Evolutionary conservation across 2,113 vertebrate species (phyloP), one percentile per base, ranked within the genome.

Genomic region (Stegastes partitus): DNA sequence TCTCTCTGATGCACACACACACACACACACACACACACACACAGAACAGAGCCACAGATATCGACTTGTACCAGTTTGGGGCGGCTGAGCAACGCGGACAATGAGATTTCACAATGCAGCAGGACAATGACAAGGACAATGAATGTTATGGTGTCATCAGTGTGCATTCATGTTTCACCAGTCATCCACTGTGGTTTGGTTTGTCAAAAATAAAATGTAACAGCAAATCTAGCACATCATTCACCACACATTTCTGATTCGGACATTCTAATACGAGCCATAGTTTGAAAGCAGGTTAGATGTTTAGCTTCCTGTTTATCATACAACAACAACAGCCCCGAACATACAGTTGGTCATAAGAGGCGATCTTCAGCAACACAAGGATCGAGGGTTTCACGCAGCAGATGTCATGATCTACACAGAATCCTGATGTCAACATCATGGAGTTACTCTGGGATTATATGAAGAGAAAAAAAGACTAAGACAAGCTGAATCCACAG

Each of bases 91-190:
- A 58, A 22, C 45, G 10, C 53, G 51, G 63, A 81, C 77, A 77
- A 77, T 68, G 63, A 82, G 65, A 59, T 57, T 56, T 83, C 26
- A 67, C 62, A 87, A 68, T 66, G 45, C 15, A 61, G 47, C 2
- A 55, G 63, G 54, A 87, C 68, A 74, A 76, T 65, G 63, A 61
- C 51, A 45, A 70, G 75, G 53, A 78, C 56, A 69, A n/a, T 82
- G 65, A 76, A 76, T 31, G 54, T 68, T 71, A 66, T 72, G 53
- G 72, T 81, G 79, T 77, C 83, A 79, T 74, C 72, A 54, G 63
- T 50, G 55, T 56, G 15, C 15, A n/a, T 70, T 84, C 77, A 73
- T 74, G 66, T n/a, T 68, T 77, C 26, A 71, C 5, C 21, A 34
- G 79, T 59, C 39, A 16, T 53, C 51, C 49, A 28, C 28, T 53